Percentiles rank a stretch among this genome's conserved stretches.
Conservation (phyloP, 2,113 vertebrate genomes). For the Calyptommatus sinebrachiatus region DNA sequence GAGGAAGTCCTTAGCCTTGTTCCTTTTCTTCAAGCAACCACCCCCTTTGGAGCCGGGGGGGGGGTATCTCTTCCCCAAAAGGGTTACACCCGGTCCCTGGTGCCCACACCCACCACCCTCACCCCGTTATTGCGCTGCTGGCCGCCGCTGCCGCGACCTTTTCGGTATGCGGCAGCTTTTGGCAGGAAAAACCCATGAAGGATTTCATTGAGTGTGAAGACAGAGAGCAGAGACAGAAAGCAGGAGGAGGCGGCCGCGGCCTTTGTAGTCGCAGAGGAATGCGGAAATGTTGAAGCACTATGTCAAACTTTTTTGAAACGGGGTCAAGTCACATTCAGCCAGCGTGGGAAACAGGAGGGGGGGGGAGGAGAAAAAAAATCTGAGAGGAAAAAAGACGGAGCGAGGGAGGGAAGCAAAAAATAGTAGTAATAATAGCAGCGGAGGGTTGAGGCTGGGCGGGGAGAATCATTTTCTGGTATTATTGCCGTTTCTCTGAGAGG, state of each 20-base stretch:
- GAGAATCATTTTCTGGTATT: constrained; percentile 41
- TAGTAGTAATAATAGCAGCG: not conserved
- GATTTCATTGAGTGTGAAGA: constrained; percentile 85
- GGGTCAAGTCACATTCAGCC: constrained; percentile 97
- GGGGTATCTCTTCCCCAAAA: no score
- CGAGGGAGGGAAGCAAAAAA: constrained; percentile 15
- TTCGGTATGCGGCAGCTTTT: constrained; percentile 69
- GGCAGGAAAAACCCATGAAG: constrained; percentile 80
- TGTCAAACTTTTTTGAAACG: constrained; percentile 98
- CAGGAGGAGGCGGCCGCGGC: constrained; percentile 88
- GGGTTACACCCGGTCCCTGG: no score
- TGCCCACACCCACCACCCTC: not conserved
- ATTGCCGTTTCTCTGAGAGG: constrained; percentile 67
- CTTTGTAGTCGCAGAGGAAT: constrained; percentile 98
- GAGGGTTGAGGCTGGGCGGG: constrained; percentile 34
- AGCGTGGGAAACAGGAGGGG: constrained; percentile 90
- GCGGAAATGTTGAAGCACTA: constrained; percentile 97
- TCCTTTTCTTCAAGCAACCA: no score
- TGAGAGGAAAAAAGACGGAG: constrained; percentile 13
- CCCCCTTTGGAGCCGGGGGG: no score
- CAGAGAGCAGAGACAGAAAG: constrained; percentile 88
- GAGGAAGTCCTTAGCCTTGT: no score
- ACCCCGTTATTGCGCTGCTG: constrained; percentile 9
- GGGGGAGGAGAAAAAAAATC: constrained; percentile 42
- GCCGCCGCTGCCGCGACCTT: constrained; percentile 63